Evolutionary conservation across 2,797 vertebrate species (phyloP), one percentile per base, ranked within the genome.

Genomic region (Selene dorsalis): DNA sequence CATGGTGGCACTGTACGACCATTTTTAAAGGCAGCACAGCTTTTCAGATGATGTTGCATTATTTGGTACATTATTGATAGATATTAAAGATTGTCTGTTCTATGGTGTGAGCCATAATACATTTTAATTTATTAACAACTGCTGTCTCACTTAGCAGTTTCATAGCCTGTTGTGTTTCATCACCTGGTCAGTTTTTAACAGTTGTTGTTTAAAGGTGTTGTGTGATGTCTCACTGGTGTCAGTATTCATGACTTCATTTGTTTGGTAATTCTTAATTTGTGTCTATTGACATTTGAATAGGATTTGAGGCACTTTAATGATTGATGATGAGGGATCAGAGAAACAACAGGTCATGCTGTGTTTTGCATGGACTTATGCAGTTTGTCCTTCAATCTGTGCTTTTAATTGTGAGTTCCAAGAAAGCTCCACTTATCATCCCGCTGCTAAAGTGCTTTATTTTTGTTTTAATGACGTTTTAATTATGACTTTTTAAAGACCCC

Each of bases 1-100:
- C 67, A 59, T 61, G 77, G 62, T 80, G 88, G 71, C 77, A 63
- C 75, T 84, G 61, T 79, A 3, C 1, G 13, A 53, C 67, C 16
- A 2, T 28, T 22, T 39, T 47, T 5, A 43, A 4, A 62, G 24
- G 6, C 28, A 24, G 17, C 17, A 10, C 24, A 59, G 7, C 7
- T 73, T 35, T 26, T 62, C n/a, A 28, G 48, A 2, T 0, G 38
- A 28, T 63, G n/a, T n/a, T n/a, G n/a, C n/a, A n/a, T n/a, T n/a
- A n/a, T n/a, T n/a, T 32, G 22, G 38, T 45, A 14, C 6, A 30
- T 60, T 3, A 12, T 20, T 65, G 10, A 57, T 73, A 6, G 16
- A 53, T 62, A 43, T 66, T 1, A 6, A 47, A 18, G 17, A 9
- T 14, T 30, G 3, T n/a, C 10, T n/a, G 2, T 60, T n/a, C 4